Percentiles rank a stretch among this genome's conserved stretches.
Evolutionary conservation across 1,140 invertebrate genomes (phyloP).

Genomic region (Drosophila kohkoa): DNA sequence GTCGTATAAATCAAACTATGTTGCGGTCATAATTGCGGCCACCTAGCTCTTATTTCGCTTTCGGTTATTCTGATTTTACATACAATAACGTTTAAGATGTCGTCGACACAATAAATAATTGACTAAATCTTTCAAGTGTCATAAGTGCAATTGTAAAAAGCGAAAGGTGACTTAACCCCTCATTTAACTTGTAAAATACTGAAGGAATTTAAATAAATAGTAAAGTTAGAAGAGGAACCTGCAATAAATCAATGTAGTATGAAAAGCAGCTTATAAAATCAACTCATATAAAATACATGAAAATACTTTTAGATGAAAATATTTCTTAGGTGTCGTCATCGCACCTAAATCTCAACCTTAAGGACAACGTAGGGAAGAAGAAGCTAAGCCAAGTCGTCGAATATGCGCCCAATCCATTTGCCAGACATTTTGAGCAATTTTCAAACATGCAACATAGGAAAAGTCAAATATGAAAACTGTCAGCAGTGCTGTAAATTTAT

Average conservation of each 20-base stretch:
- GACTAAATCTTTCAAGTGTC: too few species aligned
- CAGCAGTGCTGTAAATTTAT: constrained; percentile 70
- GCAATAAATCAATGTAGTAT: constrained; percentile 30
- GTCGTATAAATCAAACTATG: too few species aligned
- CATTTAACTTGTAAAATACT: neutral
- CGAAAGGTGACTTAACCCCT: neutral
- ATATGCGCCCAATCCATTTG: constrained; percentile 16
- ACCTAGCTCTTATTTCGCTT: too few species aligned
- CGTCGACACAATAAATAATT: too few species aligned
- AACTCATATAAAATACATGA: constrained; percentile 17
- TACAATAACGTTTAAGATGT: too few species aligned
- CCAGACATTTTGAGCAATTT: constrained; percentile 50
- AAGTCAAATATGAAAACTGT: constrained; percentile 79
- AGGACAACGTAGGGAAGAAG: neutral
- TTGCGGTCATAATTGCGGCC: too few species aligned
- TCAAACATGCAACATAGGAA: constrained; percentile 68
- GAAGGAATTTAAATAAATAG: too few species aligned
- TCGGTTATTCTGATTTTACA: too few species aligned
- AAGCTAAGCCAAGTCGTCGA: neutral
- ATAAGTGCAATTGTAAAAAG: too few species aligned
- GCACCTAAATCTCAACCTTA: too few species aligned
- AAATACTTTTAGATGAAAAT: constrained; percentile 12
- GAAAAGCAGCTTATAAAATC: neutral
- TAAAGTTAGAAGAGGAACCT: neutral
- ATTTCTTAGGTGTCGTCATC: neutral